Evolutionary conservation across 2,888 invertebrate species (phyloP), one percentile per base, ranked within the genome.

Genomic region (Phyto melanocephala): DNA sequence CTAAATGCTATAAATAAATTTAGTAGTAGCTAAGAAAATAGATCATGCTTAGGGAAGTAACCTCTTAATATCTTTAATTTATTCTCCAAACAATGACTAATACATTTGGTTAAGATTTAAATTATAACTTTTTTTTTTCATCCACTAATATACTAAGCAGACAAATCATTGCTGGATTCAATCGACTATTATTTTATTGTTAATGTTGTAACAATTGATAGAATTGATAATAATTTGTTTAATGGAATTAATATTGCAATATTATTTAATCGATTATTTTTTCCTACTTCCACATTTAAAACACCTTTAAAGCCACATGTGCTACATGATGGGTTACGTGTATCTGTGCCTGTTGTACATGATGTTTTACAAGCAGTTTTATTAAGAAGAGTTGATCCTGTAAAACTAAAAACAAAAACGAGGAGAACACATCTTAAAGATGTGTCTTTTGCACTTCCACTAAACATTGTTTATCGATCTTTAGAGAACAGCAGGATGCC

Each of bases 401-500:
- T 65, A 24, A 33, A 11, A n/a, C 1, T n/a, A 33, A 13, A 52
- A 33, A 17, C 13, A 52, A n/a, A 24, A 47, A 45, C 35, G 37
- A 42, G 52, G n/a, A n/a, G 28, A 50, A 35, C 15, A 13, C 65
- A 68, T 63, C 63, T 72, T 74, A 52, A 81, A 65, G 77, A 75
- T 79, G 82, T 79, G 79, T 79, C 82, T 82, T 82, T 79, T 75
- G 79, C 82, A 82, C 82, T 82, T 82, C 70, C 81, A 77, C 72
- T 84, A 84, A 85, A 86, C 86, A 86, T 86, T 86, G 86, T 86
- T 87, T 87, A 87, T 86, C 85, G 86, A 86, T 86, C 86, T 86
- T 86, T 86, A 86, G 85, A 54, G 84, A 85, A 84, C 87, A 84
- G 84, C 86, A 84, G 86, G 87, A 85, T 85, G 85, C 85, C 86